Base-by-base conservation (phyloP, 2,888 invertebrate species). In the Physocephala rufipes region DNA sequence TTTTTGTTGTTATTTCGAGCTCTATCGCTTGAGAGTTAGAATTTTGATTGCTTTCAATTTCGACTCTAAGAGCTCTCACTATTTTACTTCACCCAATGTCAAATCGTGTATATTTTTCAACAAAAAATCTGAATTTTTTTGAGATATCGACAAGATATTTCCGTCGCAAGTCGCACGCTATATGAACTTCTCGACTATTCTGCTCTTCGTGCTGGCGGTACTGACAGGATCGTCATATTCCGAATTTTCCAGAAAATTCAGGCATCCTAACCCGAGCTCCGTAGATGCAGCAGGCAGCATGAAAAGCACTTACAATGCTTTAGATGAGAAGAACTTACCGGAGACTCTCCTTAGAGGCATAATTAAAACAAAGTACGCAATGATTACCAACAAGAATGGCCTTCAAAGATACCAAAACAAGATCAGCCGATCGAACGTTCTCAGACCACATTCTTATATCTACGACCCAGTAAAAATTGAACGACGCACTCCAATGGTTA, bases 321-420 rank as follows among this genome's bases (percentile, higher is more conserved):
- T 28, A 26, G 58, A 28, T 16, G 63, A 26, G 7, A 47, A 24
- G n/a, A 26, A 15, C 47, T 47, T 47, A 2, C 47, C 63, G 24
- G 13, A 63, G 36, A 24, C 21, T 9, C 47, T 63, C 45, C 16
- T 63, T 1, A 63, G 47, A 5, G 45, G 63, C 45, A 62, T 62
- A 13, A 13, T 62, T 1, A 63, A 21, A 16, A 47, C 47, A 9
- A 63, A 63, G 63, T 16, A 16, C 13, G 63, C 26, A 24, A 63
- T 63, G 63, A n/a, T 24, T 63, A 26, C 21, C n/a, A n/a, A 47
- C 15, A 63, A 26, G 26, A 47, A 63, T n/a, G 24, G 47, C 47
- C 47, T 63, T n/a, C 45, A 26, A 12, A 21, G 63, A 5, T 13
- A 15, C 12, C 47, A 51, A 19, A 47, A 28, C 26, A 28, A n/a